Conservation (phyloP, 2,113 vertebrate species). For the Scalopus aquaticus region DNA sequence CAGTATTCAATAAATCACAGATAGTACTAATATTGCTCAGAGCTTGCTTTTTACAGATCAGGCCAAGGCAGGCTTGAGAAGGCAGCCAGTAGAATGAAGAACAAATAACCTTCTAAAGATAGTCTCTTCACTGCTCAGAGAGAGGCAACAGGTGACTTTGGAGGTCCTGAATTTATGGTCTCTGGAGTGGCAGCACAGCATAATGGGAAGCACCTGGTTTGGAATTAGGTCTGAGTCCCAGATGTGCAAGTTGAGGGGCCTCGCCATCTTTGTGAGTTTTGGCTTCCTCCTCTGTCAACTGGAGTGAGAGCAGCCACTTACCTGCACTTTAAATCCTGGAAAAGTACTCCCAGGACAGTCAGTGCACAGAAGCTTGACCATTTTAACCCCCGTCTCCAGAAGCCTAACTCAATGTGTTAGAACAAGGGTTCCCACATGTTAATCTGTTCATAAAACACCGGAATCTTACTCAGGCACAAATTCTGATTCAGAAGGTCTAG, state of each 20-base stretch:
- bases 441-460: not conserved
- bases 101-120: not conserved
- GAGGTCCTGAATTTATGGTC: not conserved
- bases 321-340: not conserved
- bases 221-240: not conserved
- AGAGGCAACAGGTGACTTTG: not conserved
- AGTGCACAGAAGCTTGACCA: no score
- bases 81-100: not conserved
- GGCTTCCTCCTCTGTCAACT: not conserved
- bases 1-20: not conserved
- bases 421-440: not conserved
- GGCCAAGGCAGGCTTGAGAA: not conserved
- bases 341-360: not conserved
- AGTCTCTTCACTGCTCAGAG: not conserved
- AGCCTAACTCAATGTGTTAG: not conserved
- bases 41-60: slow-evolving; percentile 7
- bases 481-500: not conserved
- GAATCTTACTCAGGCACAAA: not conserved
- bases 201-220: not conserved
- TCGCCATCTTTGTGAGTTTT: not conserved
- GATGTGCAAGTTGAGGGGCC: not conserved
- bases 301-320: not conserved
- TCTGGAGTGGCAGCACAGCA: not conserved
- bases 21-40: not conserved
- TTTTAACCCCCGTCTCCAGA: not conserved